Evolutionary conservation across 2,888 invertebrate genomes (phyloP).

Genomic region (Sepiola atlantica): DNA sequence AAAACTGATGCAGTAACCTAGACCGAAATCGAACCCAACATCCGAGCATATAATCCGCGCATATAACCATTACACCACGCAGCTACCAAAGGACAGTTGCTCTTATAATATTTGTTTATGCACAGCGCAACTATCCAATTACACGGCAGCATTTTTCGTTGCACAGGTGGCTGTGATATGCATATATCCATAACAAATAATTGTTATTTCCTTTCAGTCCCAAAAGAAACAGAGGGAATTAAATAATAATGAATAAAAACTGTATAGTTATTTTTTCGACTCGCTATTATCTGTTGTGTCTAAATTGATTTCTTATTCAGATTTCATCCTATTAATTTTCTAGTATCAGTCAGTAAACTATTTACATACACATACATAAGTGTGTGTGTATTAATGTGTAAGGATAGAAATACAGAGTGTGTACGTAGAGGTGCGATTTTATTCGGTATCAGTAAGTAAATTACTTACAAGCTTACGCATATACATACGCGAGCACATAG

Average conservation of each 20-base stretch:
- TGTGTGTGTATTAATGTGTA: too few relatives aligned
- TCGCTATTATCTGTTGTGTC: not conserved
- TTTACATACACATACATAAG: not conserved
- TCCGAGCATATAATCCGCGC: too few relatives aligned
- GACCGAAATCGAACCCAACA: too few relatives aligned
- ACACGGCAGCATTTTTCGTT: not conserved
- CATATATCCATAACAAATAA: not conserved
- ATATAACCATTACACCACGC: too few relatives aligned
- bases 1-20: too few relatives aligned
- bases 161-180: not conserved
- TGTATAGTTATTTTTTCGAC: not conserved
- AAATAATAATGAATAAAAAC: not conserved
- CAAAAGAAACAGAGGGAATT: not conserved
- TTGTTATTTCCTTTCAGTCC: not conserved
- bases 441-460: too few relatives aligned
- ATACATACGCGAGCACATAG: too few relatives aligned
- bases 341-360: not conserved
- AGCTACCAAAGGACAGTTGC: too few relatives aligned
- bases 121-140: not conserved
- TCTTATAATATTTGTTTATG: not conserved
- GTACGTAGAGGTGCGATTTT: too few relatives aligned
- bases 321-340: not conserved
- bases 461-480: too few relatives aligned
- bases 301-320: not conserved
- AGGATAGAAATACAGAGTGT: too few relatives aligned